These are phyloP conservation scores for Lamellibrachia luymesi DNA, from an alignment of 1,140 invertebrate genomes.

Conservation along the genomic window DNA sequence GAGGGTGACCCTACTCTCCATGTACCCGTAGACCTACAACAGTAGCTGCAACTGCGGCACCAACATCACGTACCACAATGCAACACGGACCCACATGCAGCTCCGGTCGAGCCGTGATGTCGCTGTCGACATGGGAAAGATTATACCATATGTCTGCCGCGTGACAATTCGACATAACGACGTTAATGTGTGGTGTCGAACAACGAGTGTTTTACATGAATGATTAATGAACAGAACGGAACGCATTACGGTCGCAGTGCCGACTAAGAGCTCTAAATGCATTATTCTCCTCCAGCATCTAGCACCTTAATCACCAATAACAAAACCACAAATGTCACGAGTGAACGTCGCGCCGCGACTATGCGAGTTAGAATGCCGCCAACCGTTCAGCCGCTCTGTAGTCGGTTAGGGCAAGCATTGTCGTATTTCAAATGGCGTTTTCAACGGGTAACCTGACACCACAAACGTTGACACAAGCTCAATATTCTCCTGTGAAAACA, in stretches of 20 bases:
- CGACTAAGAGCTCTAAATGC: not conserved
- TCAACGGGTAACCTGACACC: too few relatives aligned
- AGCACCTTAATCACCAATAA: not conserved
- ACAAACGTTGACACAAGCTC: too few relatives aligned
- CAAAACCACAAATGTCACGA: not conserved
- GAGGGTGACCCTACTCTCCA: not conserved
- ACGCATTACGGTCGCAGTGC: not conserved
- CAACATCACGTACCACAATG: not conserved
- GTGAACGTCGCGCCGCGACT: not conserved
- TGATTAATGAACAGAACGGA: not conserved
- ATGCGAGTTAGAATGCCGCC: not conserved
- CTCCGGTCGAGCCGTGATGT: not conserved
- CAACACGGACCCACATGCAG: not conserved
- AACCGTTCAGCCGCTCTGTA: not conserved
- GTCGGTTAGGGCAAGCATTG: not conserved
- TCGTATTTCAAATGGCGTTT: too few relatives aligned
- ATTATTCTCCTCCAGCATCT: not conserved
- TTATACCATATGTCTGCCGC: not conserved
- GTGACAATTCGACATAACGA: constrained; percentile 12
- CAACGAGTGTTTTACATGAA: not conserved
- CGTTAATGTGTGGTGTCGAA: not conserved
- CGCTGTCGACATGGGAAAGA: not conserved
- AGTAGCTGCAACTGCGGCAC: not conserved
- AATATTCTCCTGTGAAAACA: too few relatives aligned
- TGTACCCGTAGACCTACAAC: not conserved